Percentiles rank a stretch among this genome's conserved stretches.
Conservation (phyloP, 2,888 invertebrate genomes). For the Aplocera efformata region DNA sequence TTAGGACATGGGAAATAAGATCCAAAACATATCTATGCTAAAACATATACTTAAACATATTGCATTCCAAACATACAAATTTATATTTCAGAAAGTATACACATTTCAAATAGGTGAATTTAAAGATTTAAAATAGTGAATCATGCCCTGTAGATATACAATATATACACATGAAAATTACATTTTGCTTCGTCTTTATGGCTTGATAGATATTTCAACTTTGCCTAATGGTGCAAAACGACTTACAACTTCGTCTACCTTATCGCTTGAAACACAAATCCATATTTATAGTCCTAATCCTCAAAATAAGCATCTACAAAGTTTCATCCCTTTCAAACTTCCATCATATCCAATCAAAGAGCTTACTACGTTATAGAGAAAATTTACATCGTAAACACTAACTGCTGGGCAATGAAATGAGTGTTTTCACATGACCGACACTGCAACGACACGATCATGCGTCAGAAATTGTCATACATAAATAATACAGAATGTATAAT, state of each 20-base stretch:
- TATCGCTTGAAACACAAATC: slow-evolving; percentile 23
- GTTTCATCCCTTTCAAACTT: slow-evolving; percentile 53
- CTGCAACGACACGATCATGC: no score
- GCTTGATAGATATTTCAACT: slow-evolving; percentile 8
- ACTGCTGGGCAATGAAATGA: slow-evolving; percentile 38
- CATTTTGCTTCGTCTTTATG: background rate
- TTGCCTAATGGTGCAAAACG: background rate
- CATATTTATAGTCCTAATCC: slow-evolving; percentile 29
- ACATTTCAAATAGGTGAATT: no score
- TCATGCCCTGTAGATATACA: no score
- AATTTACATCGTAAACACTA: slow-evolving; percentile 79
- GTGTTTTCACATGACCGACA: no score
- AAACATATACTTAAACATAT: slow-evolving; percentile 65
- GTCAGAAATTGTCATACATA: no score
- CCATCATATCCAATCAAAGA: slow-evolving; percentile 68
- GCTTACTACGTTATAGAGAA: slow-evolving; percentile 75
- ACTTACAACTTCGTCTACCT: slow-evolving; percentile 12
- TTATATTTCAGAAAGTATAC: no score
- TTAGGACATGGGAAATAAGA: no score
- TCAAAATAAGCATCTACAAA: slow-evolving; percentile 26
- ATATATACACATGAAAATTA: no score
- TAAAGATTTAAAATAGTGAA: no score
- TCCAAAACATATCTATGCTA: no score
- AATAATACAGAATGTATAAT: no score
- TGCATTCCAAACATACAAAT: no score